Conservation (phyloP, 2,797 vertebrate species). For the Protonibea diacanthus region DNA sequence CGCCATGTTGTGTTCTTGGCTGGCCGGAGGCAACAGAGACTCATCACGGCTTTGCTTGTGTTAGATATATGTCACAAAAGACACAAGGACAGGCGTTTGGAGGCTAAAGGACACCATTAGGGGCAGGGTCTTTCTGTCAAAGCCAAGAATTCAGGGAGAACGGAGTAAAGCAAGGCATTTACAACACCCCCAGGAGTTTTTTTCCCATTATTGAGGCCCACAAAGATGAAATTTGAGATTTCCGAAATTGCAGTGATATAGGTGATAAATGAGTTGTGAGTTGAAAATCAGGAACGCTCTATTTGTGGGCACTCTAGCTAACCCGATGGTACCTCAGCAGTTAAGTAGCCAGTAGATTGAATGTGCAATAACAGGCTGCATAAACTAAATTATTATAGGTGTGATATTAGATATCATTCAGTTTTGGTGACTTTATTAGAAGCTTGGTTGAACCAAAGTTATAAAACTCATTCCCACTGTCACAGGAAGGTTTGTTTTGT, state of each 20-base stretch:
- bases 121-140: constrained; percentile 14
- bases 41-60: constrained; percentile 55
- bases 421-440: not conserved
- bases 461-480: not conserved
- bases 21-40: constrained; percentile 52
- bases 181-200: not conserved
- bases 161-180: constrained; percentile 10
- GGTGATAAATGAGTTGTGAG: not conserved
- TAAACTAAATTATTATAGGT: not conserved
- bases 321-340: not conserved
- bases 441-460: not conserved
- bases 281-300: not conserved
- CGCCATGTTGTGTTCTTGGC: constrained; percentile 40
- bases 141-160: constrained; percentile 19
- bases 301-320: not conserved
- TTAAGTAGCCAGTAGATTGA: not conserved
- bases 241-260: not conserved
- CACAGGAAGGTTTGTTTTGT: not conserved
- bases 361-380: not conserved
- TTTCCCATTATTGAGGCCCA: not conserved
- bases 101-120: constrained; percentile 57
- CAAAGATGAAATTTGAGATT: not conserved
- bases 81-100: constrained; percentile 34
- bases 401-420: not conserved
- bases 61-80: constrained; percentile 62